Base-by-base conservation (phyloP, 2,113 vertebrate genomes). In the Sceloporus tristichus region DNA sequence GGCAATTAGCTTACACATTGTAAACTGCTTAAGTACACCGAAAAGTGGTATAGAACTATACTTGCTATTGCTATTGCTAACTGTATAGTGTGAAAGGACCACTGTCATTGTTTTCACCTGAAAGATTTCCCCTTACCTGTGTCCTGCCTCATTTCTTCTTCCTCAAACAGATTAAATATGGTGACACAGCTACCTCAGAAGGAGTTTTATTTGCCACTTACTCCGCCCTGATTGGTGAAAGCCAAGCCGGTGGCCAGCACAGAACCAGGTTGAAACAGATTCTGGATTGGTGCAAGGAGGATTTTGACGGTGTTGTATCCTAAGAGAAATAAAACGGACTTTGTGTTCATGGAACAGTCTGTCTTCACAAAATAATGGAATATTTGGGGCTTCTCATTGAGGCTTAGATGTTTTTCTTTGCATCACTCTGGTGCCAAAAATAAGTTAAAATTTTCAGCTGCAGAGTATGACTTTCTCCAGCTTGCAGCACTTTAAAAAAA, bases 151-250 rank as follows among this genome's bases (percentile, higher is more conserved):
- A 56, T 81, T 59, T 78, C 56, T 34, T 13, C 68, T 82, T 16
- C 9, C 25, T 65, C 29, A 1, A 56, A 29, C 93, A 99, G 99
- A 99, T 99, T 93, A 99, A 98, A 95, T 99, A 99, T 0, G 98
- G 98, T 86, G 98, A 99, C 98, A 99, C 98, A 94, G 98, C 98
- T 98, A 98, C 98, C 97, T 99, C 98, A 96, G 98, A 99, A 97
- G 98, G 98, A 94, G 98, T 99, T 93, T 97, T 99, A 92, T 99
- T 99, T 80, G 98, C 98, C 90, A 99, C 98, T 59, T 99, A 99
- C 93, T 99, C 99, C 0, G 98, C 99, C 38, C 97, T 99, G 94
- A 99, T 99, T 0, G 99, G 99, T 0, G 99, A 99, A 94, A 99
- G 99, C 96, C 98, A 99, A 91, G 98, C 98, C 0, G 99, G 99